These are phyloP conservation scores for Girardinus metallicus DNA, from an alignment of 2,797 vertebrate genomes.

Conservation along the genomic window DNA sequence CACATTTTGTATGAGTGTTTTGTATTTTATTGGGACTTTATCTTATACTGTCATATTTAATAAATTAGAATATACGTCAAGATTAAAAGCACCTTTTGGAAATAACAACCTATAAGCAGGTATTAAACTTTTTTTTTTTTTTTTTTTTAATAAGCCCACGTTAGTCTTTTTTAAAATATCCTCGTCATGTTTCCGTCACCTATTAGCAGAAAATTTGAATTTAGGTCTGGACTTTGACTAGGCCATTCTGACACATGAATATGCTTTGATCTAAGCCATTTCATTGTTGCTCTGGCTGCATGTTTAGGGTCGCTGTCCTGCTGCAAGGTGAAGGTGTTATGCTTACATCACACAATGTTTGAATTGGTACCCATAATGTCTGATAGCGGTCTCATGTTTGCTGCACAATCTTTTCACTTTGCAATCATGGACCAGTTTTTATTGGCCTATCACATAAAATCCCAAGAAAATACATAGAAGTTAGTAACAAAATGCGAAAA, in stretches of 20 bases:
- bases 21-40: neutral
- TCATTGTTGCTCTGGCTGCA: neutral
- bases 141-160: neutral
- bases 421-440: neutral
- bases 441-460: neutral
- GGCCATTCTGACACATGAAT: neutral
- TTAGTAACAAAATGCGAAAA: neutral
- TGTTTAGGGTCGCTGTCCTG: neutral
- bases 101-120: neutral
- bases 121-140: neutral
- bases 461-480: neutral
- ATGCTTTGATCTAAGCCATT: neutral
- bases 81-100: neutral
- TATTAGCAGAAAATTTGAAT: neutral
- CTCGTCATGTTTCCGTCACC: neutral
- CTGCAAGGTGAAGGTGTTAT: neutral
- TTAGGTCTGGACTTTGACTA: neutral
- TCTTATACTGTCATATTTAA: neutral
- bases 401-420: neutral
- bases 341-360: too few species aligned
- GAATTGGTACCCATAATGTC: neutral
- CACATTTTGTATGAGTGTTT: neutral
- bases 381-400: neutral
- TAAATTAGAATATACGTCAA: neutral
- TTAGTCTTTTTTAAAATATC: neutral